Percentiles rank a stretch among this genome's conserved stretches.
Conservation (phyloP, 1,140 invertebrate genomes). For the Lucilia cuprina region DNA sequence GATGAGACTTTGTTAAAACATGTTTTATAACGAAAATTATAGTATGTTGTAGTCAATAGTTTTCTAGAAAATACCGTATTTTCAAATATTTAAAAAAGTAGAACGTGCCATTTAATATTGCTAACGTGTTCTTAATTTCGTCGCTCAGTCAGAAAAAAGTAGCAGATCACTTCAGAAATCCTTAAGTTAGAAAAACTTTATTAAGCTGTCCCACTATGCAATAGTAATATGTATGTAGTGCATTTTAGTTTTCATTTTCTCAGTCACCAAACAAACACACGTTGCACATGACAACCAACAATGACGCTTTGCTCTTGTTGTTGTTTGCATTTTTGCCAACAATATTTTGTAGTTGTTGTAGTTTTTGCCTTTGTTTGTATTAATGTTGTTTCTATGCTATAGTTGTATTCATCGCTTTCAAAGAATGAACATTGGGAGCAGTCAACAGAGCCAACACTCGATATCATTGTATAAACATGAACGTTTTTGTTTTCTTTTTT, state of each 20-base stretch:
- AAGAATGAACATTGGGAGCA: background rate
- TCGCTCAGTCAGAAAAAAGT: too few relatives aligned
- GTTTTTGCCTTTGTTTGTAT: background rate
- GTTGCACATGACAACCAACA: background rate
- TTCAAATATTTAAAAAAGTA: too few relatives aligned
- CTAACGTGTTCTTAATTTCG: too few relatives aligned
- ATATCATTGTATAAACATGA: background rate
- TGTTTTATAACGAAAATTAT: too few relatives aligned
- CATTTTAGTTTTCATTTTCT: background rate
- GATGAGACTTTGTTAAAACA: too few relatives aligned
- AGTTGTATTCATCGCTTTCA: background rate
- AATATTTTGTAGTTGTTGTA: background rate
- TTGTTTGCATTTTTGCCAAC: background rate
- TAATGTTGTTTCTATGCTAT: too few relatives aligned
- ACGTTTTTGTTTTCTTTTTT: background rate
- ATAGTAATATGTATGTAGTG: background rate
- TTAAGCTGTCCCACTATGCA: background rate
- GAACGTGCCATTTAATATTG: too few relatives aligned
- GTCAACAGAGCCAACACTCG: conserved; percentile 10
- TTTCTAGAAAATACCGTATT: too few relatives aligned
- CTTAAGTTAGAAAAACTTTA: too few relatives aligned
- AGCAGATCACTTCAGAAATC: too few relatives aligned
- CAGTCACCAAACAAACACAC: background rate
- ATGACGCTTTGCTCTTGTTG: background rate
- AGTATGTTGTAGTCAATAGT: too few relatives aligned